Conservation (phyloP, 2,113 vertebrate species). For the Antennarius striatus region DNA sequence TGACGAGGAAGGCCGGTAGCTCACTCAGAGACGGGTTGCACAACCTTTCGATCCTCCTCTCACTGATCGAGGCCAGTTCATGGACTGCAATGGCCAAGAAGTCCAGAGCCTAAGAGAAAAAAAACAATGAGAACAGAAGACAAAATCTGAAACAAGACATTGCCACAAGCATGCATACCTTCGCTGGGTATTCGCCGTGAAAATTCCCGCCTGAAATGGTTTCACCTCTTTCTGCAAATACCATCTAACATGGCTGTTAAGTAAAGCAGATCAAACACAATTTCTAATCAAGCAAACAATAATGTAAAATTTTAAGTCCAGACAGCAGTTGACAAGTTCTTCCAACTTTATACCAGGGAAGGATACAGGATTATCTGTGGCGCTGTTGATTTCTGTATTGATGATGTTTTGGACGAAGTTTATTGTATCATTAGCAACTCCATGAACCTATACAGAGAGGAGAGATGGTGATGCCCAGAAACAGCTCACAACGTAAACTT, state of each 20-base stretch:
- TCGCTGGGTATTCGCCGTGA: constrained; percentile 96
- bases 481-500: neutral
- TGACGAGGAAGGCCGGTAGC: constrained; percentile 94
- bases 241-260: constrained; percentile 85
- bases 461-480: neutral
- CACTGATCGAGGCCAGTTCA: constrained; percentile 95
- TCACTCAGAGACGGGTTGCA: constrained; percentile 97
- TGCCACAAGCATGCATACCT: constrained; percentile 59
- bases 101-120: constrained; percentile 82
- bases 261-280: constrained; percentile 7
- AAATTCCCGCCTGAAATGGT: constrained; percentile 99
- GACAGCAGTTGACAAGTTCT: too few species aligned
- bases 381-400: constrained; percentile 95
- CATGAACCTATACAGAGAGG: constrained; percentile 85
- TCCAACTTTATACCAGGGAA: constrained; percentile 50
- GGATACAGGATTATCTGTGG: constrained; percentile 99
- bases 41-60: constrained; percentile 93
- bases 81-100: constrained; percentile 92
- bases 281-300: neutral
- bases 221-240: constrained; percentile 93
- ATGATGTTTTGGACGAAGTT: constrained; percentile 94
- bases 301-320: neutral
- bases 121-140: neutral
- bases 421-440: constrained; percentile 94
- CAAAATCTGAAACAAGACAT: neutral